Base-by-base conservation (phyloP, 2,888 invertebrate genomes). In the Tinea trinotella region DNA sequence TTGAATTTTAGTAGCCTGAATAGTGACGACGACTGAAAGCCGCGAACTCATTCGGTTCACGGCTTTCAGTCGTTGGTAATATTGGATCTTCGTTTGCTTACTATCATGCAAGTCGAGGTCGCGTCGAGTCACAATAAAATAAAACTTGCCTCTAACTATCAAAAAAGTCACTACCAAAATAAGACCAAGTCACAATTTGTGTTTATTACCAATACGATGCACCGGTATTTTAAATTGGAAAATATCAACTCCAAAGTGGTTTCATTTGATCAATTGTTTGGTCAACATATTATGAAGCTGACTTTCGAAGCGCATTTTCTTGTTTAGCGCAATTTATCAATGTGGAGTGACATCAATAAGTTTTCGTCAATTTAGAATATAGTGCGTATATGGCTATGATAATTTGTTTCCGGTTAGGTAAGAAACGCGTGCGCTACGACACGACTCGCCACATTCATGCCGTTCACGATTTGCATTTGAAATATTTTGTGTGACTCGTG, bases 381-480 rank as follows among this genome's bases (percentile, higher is more conserved):
- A 3, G 70, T 66, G 70, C 83, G 69, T 83, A 83, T 82, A 85
- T 81, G 85, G 85, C 67, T 81, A 85, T 84, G 85, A 83, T 84
- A 85, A 85, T 85, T 84, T 84, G 77, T 85, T 82, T 84, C 85
- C 85, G 85, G 83, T 78, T 74, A 22, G 73, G 65, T 60, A 65
- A 74, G 77, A 73, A 83, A 82, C 84, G 85, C 83, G 84, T 84
- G 83, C 85, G 44, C 50, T 13, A 70, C 62, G 70, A 65, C 82
- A 77, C 83, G 81, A 83, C 81, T 75, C 74, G 79, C 82, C 79
- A 83, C 84, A 81, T 81, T 85, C 82, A 84, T 80, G 70, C 78
- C 76, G 76, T 74, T 79, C 82, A 83, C 85, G 84, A 85, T 85
- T 85, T 85, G 85, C 84, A 85, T 85, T 82, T 84, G 84, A 85